phyloP scores from a whole-genome alignment of 2,888 invertebrate genomes.

The Drosophila birchii region DNA sequence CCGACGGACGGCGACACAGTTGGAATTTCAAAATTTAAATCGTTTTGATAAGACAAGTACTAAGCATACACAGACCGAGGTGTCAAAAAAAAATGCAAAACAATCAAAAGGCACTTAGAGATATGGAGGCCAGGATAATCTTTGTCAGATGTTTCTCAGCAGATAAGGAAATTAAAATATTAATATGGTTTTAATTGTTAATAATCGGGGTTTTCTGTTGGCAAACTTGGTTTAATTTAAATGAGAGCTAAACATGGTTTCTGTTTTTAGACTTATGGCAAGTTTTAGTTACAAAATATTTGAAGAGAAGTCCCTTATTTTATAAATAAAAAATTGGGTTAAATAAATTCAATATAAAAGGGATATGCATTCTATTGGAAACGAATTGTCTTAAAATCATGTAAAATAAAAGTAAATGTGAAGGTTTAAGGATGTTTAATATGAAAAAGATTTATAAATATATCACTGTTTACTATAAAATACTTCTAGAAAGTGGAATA shows the following conservation, averaged over 20 bases:
- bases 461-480: not conserved
- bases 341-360: no score
- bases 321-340: not conserved
- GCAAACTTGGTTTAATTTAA: no score
- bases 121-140: slow-evolving; percentile 16
- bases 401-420: not conserved
- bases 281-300: not conserved
- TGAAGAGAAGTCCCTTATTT: not conserved
- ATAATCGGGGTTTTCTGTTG: no score
- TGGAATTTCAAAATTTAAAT: slow-evolving; percentile 32
- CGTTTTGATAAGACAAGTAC: slow-evolving; percentile 50
- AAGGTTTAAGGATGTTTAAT: not conserved
- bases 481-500: not conserved
- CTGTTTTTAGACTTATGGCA: not conserved
- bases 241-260: not conserved
- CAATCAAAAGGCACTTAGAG: slow-evolving; percentile 62
- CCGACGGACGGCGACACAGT: slow-evolving; percentile 21
- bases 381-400: not conserved
- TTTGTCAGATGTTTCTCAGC: not conserved
- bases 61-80: slow-evolving; percentile 12
- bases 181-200: not conserved
- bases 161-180: slow-evolving; percentile 3
- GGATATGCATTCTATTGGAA: not conserved
- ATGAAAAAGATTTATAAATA: not conserved
- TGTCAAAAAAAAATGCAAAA: slow-evolving; percentile 28